A percentile compares a stretch with the other conserved stretches of the same genome.
Conservation (phyloP, 2,888 invertebrate genomes). For the Crematogaster levior region DNA sequence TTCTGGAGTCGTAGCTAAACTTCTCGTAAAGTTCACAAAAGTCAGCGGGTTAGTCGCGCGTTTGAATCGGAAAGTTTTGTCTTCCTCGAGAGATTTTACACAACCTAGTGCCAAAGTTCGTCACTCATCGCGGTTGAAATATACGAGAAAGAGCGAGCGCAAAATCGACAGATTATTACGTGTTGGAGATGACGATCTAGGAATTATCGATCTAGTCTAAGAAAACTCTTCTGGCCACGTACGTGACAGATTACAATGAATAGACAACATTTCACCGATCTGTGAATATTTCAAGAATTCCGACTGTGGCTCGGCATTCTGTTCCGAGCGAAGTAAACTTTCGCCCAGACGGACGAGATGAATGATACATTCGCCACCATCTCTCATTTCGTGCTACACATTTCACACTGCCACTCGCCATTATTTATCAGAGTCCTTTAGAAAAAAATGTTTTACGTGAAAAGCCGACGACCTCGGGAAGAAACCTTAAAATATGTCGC, state of each 20-base stretch:
- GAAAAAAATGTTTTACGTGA: slow-evolving; percentile 23
- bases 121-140: slow-evolving; percentile 5
- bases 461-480: neutral
- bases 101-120: slow-evolving; percentile 6
- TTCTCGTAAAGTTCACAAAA: slow-evolving; percentile 23
- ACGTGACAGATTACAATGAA: slow-evolving; percentile 9
- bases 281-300: slow-evolving; percentile 40
- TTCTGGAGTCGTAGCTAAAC: slow-evolving; percentile 20
- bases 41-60: slow-evolving; percentile 36
- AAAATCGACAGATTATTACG: neutral
- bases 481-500: neutral
- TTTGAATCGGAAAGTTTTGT: slow-evolving; percentile 23
- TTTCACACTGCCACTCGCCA: slow-evolving; percentile 36
- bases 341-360: slow-evolving; percentile 14
- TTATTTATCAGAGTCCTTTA: slow-evolving; percentile 14
- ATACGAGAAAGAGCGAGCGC: neutral
- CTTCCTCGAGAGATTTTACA: neutral
- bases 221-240: neutral
- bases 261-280: slow-evolving; percentile 5
- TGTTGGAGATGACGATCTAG: neutral
- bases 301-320: neutral
- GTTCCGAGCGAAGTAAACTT: neutral
- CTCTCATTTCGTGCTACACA: slow-evolving; percentile 33
- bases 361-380: slow-evolving; percentile 52
- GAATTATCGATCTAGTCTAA: neutral